Base-by-base conservation (phyloP, 92 coral and sea anemone genomes). In the Parazoanthus swiftii region DNA sequence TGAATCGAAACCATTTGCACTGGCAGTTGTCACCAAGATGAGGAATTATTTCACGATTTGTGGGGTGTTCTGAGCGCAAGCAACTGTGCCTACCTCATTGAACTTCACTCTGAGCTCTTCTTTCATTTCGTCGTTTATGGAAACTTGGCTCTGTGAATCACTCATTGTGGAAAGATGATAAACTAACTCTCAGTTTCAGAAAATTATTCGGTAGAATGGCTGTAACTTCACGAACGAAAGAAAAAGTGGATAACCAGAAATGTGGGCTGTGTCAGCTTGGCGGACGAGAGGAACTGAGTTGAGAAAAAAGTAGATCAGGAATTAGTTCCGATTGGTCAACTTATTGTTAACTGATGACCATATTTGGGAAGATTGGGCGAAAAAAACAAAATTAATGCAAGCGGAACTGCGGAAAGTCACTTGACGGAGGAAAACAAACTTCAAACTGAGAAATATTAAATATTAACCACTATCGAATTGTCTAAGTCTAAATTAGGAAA, bases 401-500 rank as follows among this genome's bases (percentile, higher is more conserved):
- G 86, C 86, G 86, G 86, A 82, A 82, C 74, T 81, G 85, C 37
- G 54, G 85, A 81, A 81, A 59, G 26, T 81, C 85, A 37, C 39
- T 66, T 71, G 33, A 18, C 74, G 15, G 58, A 56, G 89, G 54
- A 85, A 85, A 74, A 74, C 67, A 38, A 85, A 29, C 54, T 51
- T 48, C 18, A 18, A 38, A 25, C n/a, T 25, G 26, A 25, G 44
- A 76, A 13, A n/a, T 74, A 85, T 84, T 71, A 77, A 88, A 91
- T 91, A 88, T 91, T 85, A 88, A 91, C 78, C 44, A 4, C 90
- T 71, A 29, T 21, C n/a, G 65, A 54, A 20, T 26, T 85, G 58
- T 70, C 82, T 80, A 77, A 88, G 87, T 85, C 84, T 73, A 88
- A 88, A 77, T 88, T 88, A 72, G 67, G 80, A 58, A 43, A 70